Percentiles rank a stretch among this genome's conserved stretches.
Evolutionary conservation across 2,113 vertebrate genomes (phyloP).

Genomic region (Rhynchomys soricoides): DNA sequence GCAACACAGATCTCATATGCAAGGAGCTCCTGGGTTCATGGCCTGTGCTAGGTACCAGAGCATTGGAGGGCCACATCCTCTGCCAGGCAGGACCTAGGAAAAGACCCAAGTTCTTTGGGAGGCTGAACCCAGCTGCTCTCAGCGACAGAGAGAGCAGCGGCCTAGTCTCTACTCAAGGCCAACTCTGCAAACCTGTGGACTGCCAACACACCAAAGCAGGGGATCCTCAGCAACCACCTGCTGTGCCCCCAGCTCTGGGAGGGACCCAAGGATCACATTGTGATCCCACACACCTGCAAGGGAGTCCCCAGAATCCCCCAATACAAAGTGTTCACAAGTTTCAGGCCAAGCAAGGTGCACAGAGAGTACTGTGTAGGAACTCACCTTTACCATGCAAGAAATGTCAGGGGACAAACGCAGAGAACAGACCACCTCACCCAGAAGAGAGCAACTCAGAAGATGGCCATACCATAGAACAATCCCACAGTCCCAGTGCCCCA

Average conservation of each 20-base stretch:
- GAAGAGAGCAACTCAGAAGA: background rate
- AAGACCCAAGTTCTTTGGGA: background rate
- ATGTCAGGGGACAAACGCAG: background rate
- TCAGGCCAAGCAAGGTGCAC: background rate
- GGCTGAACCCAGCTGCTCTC: background rate
- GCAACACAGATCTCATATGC: rapidly evolving
- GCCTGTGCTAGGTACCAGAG: background rate
- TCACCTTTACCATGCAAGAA: background rate
- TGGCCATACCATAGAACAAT: rapidly evolving
- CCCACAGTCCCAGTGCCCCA: background rate
- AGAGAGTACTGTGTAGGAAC: background rate
- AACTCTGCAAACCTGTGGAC: background rate
- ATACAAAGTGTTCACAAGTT: background rate
- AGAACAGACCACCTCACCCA: background rate
- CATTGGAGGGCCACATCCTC: rapidly evolving
- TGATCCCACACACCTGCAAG: rapidly evolving
- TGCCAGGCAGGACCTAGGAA: background rate
- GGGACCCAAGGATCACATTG: rapidly evolving
- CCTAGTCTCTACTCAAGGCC: background rate
- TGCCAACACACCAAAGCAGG: background rate
- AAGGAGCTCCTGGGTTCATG: background rate
- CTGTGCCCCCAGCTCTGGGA: background rate
- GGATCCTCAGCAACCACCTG: background rate
- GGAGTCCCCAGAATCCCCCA: background rate
- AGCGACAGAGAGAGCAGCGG: background rate